A percentile compares a stretch with the other conserved stretches of the same genome.
phyloP scores from a whole-genome alignment of 2,113 vertebrate genomes.

The Labeo catla region DNA sequence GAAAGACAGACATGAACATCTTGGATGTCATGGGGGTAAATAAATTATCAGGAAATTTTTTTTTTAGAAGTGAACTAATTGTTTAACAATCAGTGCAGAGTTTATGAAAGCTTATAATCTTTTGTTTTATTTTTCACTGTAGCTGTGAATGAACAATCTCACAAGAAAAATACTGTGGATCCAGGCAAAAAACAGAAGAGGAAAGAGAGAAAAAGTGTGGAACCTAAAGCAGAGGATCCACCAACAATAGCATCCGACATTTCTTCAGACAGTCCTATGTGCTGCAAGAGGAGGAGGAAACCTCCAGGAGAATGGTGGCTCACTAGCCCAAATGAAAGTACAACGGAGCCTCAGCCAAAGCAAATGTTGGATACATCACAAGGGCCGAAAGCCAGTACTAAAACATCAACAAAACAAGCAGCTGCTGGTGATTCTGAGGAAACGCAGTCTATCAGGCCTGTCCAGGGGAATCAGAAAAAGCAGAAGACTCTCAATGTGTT shows the following conservation, averaged over 20 bases:
- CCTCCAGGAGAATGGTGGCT: constrained; percentile 69
- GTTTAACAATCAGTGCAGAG: neutral
- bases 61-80: no score
- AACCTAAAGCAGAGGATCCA: constrained; percentile 6
- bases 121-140: neutral
- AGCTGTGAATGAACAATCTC: neutral
- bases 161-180: neutral
- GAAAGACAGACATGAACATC: no score
- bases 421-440: neutral
- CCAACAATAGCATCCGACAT: constrained; percentile 18
- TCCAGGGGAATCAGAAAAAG: constrained; percentile 10
- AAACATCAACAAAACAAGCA: constrained; percentile 32
- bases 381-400: constrained; percentile 38
- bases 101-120: neutral
- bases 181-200: constrained; percentile 1
- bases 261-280: constrained; percentile 21
- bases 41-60: no score
- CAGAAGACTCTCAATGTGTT: neutral
- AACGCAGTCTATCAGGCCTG: neutral
- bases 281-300: constrained; percentile 63
- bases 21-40: no score
- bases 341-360: neutral
- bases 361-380: constrained; percentile 44
- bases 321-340: neutral
- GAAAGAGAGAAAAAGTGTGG: neutral